Conservation (phyloP, 2,113 vertebrate species). For the Urocolius indicus region DNA sequence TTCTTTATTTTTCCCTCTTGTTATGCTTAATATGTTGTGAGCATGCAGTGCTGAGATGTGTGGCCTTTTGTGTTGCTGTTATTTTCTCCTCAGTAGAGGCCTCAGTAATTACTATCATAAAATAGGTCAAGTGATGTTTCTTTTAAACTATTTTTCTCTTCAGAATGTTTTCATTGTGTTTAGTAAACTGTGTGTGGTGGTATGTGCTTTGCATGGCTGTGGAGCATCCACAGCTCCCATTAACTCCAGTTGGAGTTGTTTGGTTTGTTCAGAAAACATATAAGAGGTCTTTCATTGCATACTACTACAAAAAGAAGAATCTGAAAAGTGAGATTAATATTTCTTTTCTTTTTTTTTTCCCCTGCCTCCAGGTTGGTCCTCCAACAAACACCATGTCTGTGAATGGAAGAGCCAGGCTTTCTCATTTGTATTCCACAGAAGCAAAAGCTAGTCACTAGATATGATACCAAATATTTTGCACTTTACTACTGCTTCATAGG, state of each 20-base stretch:
- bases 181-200: background rate
- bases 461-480: slow-evolving; percentile 40
- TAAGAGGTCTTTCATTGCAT: background rate
- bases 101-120: slow-evolving; percentile 34
- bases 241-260: background rate
- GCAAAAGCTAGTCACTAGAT: slow-evolving; percentile 66
- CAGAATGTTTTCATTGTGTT: slow-evolving; percentile 25
- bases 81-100: slow-evolving; percentile 5
- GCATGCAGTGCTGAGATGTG: background rate
- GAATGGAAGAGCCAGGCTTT: slow-evolving; percentile 75
- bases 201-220: background rate
- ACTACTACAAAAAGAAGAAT: background rate
- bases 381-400: slow-evolving; percentile 77
- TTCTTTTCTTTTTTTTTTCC: background rate
- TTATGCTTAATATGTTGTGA: background rate
- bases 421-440: slow-evolving; percentile 56
- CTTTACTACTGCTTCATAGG: slow-evolving; percentile 60
- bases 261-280: background rate
- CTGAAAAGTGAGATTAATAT: background rate
- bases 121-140: slow-evolving; percentile 33
- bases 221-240: background rate
- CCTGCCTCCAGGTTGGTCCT: slow-evolving; percentile 73
- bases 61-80: slow-evolving; percentile 29
- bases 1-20: background rate
- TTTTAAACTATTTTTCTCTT: slow-evolving; percentile 34